Percentiles rank a stretch among this genome's conserved stretches.
These are phyloP conservation scores for Pyrgus malvae DNA, from an alignment of 2,888 invertebrate genomes.

Conservation along the genomic window DNA sequence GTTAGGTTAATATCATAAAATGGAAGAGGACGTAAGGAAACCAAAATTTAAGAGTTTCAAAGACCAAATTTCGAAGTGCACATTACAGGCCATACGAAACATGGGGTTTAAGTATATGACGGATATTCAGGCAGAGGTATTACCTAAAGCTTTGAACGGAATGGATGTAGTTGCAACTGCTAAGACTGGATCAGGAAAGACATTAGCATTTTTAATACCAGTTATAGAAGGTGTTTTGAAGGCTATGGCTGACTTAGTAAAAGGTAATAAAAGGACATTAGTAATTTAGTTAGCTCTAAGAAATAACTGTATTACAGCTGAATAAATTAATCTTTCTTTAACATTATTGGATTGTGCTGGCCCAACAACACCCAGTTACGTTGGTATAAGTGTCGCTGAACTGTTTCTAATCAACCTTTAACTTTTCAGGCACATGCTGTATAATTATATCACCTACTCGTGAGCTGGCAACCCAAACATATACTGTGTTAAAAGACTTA, in stretches of 20 bases:
- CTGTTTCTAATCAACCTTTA: not conserved
- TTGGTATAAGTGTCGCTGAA: too few species aligned
- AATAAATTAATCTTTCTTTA: too few species aligned
- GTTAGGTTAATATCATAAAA: slow-evolving; percentile 21
- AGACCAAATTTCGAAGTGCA: slow-evolving; percentile 86
- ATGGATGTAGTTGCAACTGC: slow-evolving; percentile 96
- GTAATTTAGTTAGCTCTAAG: too few species aligned
- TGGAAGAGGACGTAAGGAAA: slow-evolving; percentile 43
- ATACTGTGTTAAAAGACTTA: slow-evolving; percentile 94
- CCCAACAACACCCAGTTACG: too few species aligned
- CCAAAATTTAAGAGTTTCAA: slow-evolving; percentile 78
- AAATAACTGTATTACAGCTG: too few species aligned
- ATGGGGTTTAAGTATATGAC: slow-evolving; percentile 97
- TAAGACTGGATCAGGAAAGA: slow-evolving; percentile 98
- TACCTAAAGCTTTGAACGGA: slow-evolving; percentile 93
- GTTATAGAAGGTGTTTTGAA: slow-evolving; percentile 94
- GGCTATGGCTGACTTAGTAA: slow-evolving; percentile 37
- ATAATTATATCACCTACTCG: slow-evolving; percentile 97
- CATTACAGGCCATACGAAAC: slow-evolving; percentile 87
- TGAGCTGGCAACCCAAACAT: slow-evolving; percentile 97
- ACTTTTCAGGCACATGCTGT: slow-evolving; percentile 87
- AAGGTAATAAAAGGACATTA: slow-evolving; percentile 26
- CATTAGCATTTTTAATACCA: slow-evolving; percentile 96
- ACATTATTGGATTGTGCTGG: too few species aligned
- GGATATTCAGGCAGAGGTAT: slow-evolving; percentile 93